These are phyloP conservation scores for Folsomia candida DNA, from an alignment of 2,888 invertebrate species.

Conservation along the genomic window DNA sequence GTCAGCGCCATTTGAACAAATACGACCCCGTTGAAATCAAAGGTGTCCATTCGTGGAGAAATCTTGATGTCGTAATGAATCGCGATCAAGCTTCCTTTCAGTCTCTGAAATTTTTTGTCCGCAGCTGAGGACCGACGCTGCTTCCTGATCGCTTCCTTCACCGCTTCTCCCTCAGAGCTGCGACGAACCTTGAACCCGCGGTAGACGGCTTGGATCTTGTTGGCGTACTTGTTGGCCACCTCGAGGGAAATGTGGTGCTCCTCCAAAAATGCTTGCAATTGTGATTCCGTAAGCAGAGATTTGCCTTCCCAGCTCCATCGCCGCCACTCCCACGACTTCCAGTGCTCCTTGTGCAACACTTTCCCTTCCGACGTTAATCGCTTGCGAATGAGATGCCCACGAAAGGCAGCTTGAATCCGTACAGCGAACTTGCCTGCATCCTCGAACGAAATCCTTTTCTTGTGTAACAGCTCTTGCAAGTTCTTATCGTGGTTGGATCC, in stretches of 20 bases:
- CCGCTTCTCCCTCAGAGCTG: neutral
- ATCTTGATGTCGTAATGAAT: neutral
- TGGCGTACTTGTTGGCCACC: neutral
- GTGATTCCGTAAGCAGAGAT: constrained; percentile 10
- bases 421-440: constrained; percentile 30
- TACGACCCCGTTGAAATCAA: neutral
- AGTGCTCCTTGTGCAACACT: constrained; percentile 13
- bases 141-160: neutral
- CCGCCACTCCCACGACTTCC: constrained; percentile 29
- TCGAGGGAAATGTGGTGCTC: neutral
- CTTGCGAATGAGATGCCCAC: constrained; percentile 30
- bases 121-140: neutral
- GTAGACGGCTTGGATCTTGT: neutral
- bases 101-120: neutral
- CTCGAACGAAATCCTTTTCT: constrained; percentile 23
- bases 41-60: neutral
- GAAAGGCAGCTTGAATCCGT: constrained; percentile 23
- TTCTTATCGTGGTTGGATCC: constrained; percentile 30
- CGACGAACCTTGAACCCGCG: neutral
- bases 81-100: neutral
- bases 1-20: too few species aligned
- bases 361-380: constrained; percentile 21
- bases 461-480: constrained; percentile 31
- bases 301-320: constrained; percentile 33
- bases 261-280: neutral